Percentiles rank a stretch among this genome's conserved stretches.
These are phyloP conservation scores for Coenonympha glycerion DNA, from an alignment of 2,888 invertebrate species.

Conservation along the genomic window DNA sequence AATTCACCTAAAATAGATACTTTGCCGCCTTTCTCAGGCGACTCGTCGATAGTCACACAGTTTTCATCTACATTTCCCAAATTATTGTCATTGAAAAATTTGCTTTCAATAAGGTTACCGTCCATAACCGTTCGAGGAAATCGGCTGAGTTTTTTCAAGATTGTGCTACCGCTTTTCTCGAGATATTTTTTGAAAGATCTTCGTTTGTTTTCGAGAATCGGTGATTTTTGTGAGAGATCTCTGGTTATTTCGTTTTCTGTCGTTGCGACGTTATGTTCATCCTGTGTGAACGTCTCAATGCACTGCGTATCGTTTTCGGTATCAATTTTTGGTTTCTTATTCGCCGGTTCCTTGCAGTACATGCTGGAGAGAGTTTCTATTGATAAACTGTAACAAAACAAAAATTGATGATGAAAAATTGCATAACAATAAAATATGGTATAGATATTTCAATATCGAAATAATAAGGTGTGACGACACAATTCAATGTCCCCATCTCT, in stretches of 20 bases:
- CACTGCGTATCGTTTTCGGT: constrained; percentile 25
- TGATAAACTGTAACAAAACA: constrained; percentile 58
- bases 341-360: constrained; percentile 57
- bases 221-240: constrained; percentile 47
- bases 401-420: no score
- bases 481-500: no score
- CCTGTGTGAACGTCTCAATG: constrained; percentile 33
- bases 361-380: constrained; percentile 63
- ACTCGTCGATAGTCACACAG: constrained; percentile 38
- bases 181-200: constrained; percentile 55
- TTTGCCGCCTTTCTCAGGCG: constrained; percentile 36
- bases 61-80: constrained; percentile 18
- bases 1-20: constrained; percentile 18
- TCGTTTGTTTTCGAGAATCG: constrained; percentile 62
- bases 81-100: constrained; percentile 63
- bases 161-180: constrained; percentile 45
- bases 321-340: constrained; percentile 50
- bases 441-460: no score
- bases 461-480: no score
- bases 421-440: no score
- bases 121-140: constrained; percentile 68
- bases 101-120: constrained; percentile 73
- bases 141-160: constrained; percentile 66
- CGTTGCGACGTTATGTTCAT: constrained; percentile 35
- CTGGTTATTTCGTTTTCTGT: constrained; percentile 33